Evolutionary conservation across 92 coral and sea anemone genomes (phyloP), one percentile per base, ranked within the genome.

Genomic region (Phymanthus crucifer): DNA sequence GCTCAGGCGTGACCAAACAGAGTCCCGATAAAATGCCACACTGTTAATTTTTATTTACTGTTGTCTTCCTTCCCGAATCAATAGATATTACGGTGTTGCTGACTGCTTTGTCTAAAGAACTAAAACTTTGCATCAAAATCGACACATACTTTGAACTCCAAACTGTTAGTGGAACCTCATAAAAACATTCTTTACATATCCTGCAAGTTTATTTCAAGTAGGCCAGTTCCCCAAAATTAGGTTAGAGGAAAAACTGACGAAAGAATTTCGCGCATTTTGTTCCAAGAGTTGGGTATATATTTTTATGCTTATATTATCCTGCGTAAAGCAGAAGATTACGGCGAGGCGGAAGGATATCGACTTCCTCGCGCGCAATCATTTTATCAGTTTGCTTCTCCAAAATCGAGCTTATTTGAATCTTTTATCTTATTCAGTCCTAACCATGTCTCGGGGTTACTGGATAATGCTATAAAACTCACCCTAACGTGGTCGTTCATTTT

Each of bases 401-500:
- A 38, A 38, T 38, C 45, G 45, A 11, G 7, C 45, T 5, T 38
- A 38, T 38, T 38, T 38, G 45, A 38, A 38, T 38, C 7, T 38
- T 38, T 11, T 5, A 11, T 38, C 10, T 38, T n/a, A n/a, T n/a
- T n/a, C n/a, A 38, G 10, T 38, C 5, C 45, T 38, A 38, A 38
- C 5, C 10, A 38, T 38, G 5, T 38, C 10, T 11, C 45, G 10
- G 45, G 5, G 5, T 38, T 11, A 38, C 10, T 5, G 10, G 45
- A 38, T 38, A 11, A 38, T 21, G 16, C 23, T 21, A n/a, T 24
- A 17, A 24, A 58, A 17, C 68, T 1, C 29, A 61, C 36, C 68
- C 29, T 61, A 9, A 61, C 68, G 13, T 61, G 68, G 32, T 61
- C 68, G 68, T 61, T 61, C 68, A 61, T 61, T n/a, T 26, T 61